These are phyloP conservation scores for Ennomos erosarius DNA, from an alignment of 2,888 invertebrate species.

Conservation along the genomic window DNA sequence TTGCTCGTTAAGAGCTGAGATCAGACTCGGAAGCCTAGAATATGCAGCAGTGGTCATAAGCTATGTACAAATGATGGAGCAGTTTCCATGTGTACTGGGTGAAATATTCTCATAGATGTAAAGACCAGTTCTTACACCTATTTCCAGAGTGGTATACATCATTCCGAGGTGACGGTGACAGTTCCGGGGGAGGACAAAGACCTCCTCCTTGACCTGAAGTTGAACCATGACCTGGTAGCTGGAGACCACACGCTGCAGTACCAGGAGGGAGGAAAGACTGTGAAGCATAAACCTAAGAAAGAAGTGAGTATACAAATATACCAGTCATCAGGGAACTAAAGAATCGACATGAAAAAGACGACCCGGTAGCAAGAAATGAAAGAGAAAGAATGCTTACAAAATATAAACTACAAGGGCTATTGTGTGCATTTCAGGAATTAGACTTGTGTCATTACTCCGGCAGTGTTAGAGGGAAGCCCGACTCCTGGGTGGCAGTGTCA, in stretches of 20 bases:
- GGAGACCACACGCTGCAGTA: conserved; percentile 87
- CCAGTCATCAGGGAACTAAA: too few species aligned
- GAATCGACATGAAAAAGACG: too few species aligned
- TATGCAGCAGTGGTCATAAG: too few species aligned
- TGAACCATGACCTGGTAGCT: conserved; percentile 90
- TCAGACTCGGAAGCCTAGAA: too few species aligned
- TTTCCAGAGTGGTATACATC: conserved; percentile 70
- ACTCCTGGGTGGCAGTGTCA: conserved; percentile 94
- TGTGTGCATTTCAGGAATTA: conserved; percentile 82
- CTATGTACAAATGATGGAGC: too few species aligned
- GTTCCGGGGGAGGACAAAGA: conserved; percentile 88
- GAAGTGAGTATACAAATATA: conserved; percentile 65
- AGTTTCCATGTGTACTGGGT: too few species aligned
- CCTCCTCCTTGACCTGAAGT: conserved; percentile 88
- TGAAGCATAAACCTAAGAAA: conserved; percentile 81
- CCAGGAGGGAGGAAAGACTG: conserved; percentile 83
- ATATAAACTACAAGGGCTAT: too few species aligned
- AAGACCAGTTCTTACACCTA: neutral
- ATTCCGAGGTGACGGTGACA: conserved; percentile 84
- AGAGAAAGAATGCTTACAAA: too few species aligned
- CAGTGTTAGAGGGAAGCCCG: conserved; percentile 87
- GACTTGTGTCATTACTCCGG: conserved; percentile 93
- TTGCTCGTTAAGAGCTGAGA: too few species aligned
- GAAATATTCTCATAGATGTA: neutral
- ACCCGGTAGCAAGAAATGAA: too few species aligned